These are phyloP conservation scores for Folsomia manolachei DNA, from an alignment of 2,888 invertebrate species.

Conservation along the genomic window DNA sequence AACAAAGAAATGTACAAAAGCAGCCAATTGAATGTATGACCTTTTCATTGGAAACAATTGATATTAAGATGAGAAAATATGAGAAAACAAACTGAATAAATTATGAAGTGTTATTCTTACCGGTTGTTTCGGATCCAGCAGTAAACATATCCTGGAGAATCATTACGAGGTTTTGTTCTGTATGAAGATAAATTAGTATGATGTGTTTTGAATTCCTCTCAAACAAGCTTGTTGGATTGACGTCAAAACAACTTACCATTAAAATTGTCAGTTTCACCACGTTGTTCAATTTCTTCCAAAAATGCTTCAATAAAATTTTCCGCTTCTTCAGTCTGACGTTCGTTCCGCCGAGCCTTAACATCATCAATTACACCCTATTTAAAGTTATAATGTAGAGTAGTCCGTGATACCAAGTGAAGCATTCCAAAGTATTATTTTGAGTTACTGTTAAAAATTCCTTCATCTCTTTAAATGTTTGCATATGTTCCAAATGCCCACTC, in stretches of 20 bases:
- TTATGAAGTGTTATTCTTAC: too few relatives aligned
- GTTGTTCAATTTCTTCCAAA: not conserved
- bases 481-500: not conserved
- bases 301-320: not conserved
- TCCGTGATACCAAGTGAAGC: too few relatives aligned
- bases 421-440: not conserved
- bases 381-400: not conserved
- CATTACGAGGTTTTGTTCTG: not conserved
- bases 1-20: too few relatives aligned
- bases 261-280: not conserved
- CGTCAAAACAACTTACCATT: too few relatives aligned
- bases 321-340: not conserved
- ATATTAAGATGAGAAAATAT: too few relatives aligned
- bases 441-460: not conserved
- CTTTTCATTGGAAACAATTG: too few relatives aligned
- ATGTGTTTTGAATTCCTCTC: not conserved
- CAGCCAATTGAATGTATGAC: too few relatives aligned
- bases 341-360: not conserved
- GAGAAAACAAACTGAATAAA: too few relatives aligned
- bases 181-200: not conserved
- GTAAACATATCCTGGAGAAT: not conserved
- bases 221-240: not conserved
- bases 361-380: not conserved
- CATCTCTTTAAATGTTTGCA: not conserved
- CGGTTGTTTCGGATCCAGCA: not conserved